These are phyloP conservation scores for Hemiprocne comata DNA, from an alignment of 2,113 vertebrate genomes.

Conservation along the genomic window DNA sequence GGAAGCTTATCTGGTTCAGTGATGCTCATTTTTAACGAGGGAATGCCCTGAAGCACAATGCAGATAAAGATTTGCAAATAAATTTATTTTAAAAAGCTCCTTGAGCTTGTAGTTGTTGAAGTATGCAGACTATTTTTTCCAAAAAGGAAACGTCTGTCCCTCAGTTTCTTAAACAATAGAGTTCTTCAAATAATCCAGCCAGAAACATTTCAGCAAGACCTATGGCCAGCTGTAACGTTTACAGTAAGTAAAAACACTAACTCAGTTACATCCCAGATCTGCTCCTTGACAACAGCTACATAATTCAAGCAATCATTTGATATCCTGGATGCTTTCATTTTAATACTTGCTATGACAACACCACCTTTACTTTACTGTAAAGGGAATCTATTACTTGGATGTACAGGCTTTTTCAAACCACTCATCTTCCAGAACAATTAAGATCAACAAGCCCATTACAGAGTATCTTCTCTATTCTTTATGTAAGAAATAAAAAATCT, in stretches of 20 bases:
- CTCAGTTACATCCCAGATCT: neutral
- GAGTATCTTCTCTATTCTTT: neutral
- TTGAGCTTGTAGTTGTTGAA: neutral
- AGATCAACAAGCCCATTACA: neutral
- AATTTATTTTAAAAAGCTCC: neutral
- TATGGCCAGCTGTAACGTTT: neutral
- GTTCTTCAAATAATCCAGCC: neutral
- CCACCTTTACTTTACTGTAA: neutral
- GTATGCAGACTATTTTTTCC: neutral
- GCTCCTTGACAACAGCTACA: neutral
- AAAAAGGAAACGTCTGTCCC: neutral
- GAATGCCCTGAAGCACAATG: slow-evolving; percentile 1
- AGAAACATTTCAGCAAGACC: neutral
- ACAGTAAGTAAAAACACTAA: neutral
- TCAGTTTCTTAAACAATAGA: neutral
- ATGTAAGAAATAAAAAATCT: neutral
- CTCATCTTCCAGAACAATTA: neutral
- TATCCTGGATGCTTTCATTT: neutral
- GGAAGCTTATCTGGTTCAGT: neutral
- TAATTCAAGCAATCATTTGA: neutral
- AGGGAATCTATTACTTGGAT: neutral
- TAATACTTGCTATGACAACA: neutral
- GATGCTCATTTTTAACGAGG: slow-evolving; percentile 16
- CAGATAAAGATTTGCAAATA: slow-evolving; percentile 13
- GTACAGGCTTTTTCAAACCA: neutral